Conservation (phyloP, 2,888 invertebrate genomes). For the Digitonthophagus gazella region DNA sequence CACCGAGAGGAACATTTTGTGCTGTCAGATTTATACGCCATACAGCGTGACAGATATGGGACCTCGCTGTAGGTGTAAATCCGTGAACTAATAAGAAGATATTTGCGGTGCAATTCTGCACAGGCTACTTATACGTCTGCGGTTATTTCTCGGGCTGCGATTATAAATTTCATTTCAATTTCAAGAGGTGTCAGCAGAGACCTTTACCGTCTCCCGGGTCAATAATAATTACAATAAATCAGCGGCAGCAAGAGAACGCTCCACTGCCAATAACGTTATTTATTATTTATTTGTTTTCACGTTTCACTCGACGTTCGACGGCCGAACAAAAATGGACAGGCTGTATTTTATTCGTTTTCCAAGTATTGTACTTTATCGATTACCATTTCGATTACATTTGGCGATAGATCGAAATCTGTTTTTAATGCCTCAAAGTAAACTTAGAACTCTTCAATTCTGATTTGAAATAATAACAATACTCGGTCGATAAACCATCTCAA, state of each 20-base stretch:
- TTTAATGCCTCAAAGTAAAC: too few species aligned
- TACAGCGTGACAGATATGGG: background rate
- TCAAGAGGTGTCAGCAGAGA: slow-evolving; percentile 12
- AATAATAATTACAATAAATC: slow-evolving; percentile 17
- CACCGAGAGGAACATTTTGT: background rate
- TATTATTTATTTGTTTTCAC: background rate
- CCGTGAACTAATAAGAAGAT: background rate
- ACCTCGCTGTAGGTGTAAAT: background rate
- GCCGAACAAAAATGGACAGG: background rate
- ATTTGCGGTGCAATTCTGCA: background rate
- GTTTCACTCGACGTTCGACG: background rate
- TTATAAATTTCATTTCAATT: slow-evolving; percentile 16
- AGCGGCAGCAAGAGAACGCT: background rate
- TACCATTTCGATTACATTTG: too few species aligned
- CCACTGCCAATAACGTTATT: background rate
- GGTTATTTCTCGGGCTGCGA: slow-evolving; percentile 1
- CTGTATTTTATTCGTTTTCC: background rate
- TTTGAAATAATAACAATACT: too few species aligned
- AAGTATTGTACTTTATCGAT: background rate
- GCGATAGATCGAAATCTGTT: too few species aligned
- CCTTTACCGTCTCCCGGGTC: slow-evolving; percentile 12
- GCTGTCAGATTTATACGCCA: background rate
- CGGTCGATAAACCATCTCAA: background rate
- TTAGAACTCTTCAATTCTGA: too few species aligned
- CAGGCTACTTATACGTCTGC: background rate